A percentile compares a stretch with the other conserved stretches of the same genome.
phyloP scores from a whole-genome alignment of 2,113 vertebrate species.

The Benitochromis conjunctus region DNA sequence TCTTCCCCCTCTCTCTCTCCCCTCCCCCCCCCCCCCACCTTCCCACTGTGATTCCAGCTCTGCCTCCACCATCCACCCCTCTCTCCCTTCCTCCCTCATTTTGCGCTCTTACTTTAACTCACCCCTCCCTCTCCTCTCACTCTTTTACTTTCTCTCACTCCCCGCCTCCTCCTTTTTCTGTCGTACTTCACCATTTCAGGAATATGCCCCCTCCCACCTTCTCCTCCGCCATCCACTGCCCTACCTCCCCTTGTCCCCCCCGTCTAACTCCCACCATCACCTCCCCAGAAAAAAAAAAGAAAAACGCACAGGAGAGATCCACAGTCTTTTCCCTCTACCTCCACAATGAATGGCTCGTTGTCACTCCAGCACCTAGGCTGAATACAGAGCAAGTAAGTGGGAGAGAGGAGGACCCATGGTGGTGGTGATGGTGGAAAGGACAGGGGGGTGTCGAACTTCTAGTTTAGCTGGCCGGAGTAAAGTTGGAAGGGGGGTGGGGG shows the following conservation, averaged over 20 bases:
- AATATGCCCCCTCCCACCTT: conserved; percentile 26
- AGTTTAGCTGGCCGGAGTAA: conserved; percentile 68
- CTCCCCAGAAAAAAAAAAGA: background rate
- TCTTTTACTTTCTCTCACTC: conserved; percentile 36
- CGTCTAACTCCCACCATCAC: background rate
- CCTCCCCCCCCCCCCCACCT: conserved; percentile 27
- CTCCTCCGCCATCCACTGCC: background rate
- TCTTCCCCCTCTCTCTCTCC: conserved; percentile 51
- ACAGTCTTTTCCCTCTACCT: conserved; percentile 71
- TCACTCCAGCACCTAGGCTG: conserved; percentile 76
- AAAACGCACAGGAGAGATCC: conserved; percentile 71
- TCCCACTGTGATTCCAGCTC: conserved; percentile 43
- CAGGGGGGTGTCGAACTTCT: conserved; percentile 57
- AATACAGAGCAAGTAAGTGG: conserved; percentile 72
- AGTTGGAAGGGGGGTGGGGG: background rate
- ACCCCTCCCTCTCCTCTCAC: conserved; percentile 37
- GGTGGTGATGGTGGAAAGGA: background rate
- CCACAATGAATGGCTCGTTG: conserved; percentile 78
- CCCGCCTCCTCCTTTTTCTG: conserved; percentile 13
- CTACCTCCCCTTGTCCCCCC: background rate
- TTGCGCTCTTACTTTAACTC: conserved; percentile 45
- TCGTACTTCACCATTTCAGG: conserved; percentile 56
- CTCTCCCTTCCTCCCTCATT: background rate
- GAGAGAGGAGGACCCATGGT: conserved; percentile 42
- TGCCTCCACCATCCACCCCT: conserved; percentile 28